These are phyloP conservation scores for Neostethus bicornis DNA, from an alignment of 2,797 vertebrate genomes.

Conservation along the genomic window DNA sequence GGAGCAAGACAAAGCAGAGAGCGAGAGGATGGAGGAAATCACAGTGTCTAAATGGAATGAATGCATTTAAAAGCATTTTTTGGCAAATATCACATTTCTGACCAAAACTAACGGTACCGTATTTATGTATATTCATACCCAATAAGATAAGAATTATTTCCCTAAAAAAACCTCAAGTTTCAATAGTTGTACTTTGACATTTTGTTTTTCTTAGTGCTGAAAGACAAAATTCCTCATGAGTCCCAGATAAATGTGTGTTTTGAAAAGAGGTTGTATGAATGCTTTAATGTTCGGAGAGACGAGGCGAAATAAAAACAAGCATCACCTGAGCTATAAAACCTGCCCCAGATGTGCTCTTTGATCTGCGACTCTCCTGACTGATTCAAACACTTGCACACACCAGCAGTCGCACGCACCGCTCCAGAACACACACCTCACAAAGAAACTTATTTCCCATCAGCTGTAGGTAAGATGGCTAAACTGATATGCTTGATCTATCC, in stretches of 20 bases:
- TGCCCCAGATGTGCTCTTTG: slow-evolving; percentile 64
- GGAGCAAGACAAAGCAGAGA: no score
- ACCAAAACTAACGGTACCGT: no score
- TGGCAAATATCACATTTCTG: no score
- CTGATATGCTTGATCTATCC: slow-evolving; percentile 43
- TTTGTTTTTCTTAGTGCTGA: not conserved
- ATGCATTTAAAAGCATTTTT: no score
- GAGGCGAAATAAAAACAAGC: slow-evolving; percentile 36
- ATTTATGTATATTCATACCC: no score
- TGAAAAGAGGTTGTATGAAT: slow-evolving; percentile 8
- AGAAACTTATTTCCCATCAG: slow-evolving; percentile 26
- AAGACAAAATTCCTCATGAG: not conserved
- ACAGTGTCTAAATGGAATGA: no score
- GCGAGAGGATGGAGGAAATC: no score
- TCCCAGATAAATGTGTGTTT: slow-evolving; percentile 4
- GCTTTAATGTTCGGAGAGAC: slow-evolving; percentile 11
- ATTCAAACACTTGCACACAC: slow-evolving; percentile 62
- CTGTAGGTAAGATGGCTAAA: slow-evolving; percentile 30
- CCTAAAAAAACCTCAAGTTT: no score
- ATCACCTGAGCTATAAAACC: slow-evolving; percentile 52
- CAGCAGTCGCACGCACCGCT: slow-evolving; percentile 21
- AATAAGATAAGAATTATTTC: no score
- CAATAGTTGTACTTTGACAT: not conserved
- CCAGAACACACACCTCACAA: slow-evolving; percentile 24
- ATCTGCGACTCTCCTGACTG: slow-evolving; percentile 51